Conservation (phyloP, 2,888 invertebrate species). For the Parnassius mnemosyne region DNA sequence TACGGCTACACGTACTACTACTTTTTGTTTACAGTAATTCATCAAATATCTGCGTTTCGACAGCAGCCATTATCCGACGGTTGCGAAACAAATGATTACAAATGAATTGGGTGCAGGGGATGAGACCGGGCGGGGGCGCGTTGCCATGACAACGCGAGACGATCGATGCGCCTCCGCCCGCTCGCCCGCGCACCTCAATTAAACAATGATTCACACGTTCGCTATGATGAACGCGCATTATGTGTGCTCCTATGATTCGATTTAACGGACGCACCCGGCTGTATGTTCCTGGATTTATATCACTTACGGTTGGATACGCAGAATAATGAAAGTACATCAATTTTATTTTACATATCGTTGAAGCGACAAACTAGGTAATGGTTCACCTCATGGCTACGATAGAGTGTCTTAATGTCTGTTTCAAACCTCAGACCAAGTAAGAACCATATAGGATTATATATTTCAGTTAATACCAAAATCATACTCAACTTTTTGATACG, state of each 20-base stretch:
- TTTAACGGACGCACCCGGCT: constrained; percentile 33
- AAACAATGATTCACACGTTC: constrained; percentile 76
- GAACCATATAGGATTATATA: too few species aligned
- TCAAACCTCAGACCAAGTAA: too few species aligned
- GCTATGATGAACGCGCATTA: constrained; percentile 57
- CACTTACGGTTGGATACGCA: constrained; percentile 8
- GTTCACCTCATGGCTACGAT: too few species aligned
- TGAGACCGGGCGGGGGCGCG: constrained; percentile 44
- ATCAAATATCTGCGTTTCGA: constrained; percentile 71
- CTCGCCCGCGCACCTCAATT: constrained; percentile 50
- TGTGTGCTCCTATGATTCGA: constrained; percentile 36
- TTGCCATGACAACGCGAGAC: constrained; percentile 71
- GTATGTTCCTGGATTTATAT: not conserved
- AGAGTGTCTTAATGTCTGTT: too few species aligned
- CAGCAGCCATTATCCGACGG: constrained; percentile 70
- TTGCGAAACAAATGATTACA: constrained; percentile 79
- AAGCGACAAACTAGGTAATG: too few species aligned
- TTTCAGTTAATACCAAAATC: too few species aligned
- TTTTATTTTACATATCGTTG: not conserved
- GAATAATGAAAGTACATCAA: constrained; percentile 17
- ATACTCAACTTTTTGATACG: too few species aligned
- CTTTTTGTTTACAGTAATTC: constrained; percentile 45
- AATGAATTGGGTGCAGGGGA: constrained; percentile 63
- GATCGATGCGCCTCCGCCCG: constrained; percentile 63
- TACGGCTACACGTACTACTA: constrained; percentile 26